Percentiles rank a stretch among this genome's conserved stretches.
phyloP scores from a whole-genome alignment of 2,888 invertebrate genomes.

The Epirrhoe tristata region DNA sequence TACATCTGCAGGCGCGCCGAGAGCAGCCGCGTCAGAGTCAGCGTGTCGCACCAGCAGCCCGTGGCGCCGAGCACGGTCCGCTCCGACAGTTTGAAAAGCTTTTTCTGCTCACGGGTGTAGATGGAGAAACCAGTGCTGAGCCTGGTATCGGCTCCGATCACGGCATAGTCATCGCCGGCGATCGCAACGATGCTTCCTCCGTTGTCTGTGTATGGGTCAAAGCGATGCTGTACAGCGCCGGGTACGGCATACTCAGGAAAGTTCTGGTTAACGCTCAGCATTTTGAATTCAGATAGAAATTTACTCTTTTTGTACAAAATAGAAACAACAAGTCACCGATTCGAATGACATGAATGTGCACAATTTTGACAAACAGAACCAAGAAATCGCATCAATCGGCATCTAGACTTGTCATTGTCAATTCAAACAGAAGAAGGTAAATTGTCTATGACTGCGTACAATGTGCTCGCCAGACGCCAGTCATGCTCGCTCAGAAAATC shows the following conservation, averaged over 20 bases:
- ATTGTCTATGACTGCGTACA: background rate
- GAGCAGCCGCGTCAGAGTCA: conserved; percentile 94
- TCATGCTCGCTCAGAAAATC: too few relatives aligned
- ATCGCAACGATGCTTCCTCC: conserved; percentile 97
- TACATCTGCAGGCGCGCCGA: conserved; percentile 97
- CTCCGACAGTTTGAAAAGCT: conserved; percentile 92
- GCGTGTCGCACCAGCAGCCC: conserved; percentile 99
- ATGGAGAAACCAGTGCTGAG: conserved; percentile 96
- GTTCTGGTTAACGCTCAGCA: conserved; percentile 70
- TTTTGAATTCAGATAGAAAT: conserved; percentile 46
- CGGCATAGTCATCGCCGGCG: conserved; percentile 97
- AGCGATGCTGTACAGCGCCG: conserved; percentile 80
- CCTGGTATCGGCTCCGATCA: conserved; percentile 98
- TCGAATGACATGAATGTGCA: conserved; percentile 33
- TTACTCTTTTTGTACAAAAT: background rate
- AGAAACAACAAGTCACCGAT: conserved; percentile 9
- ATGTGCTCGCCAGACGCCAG: too few relatives aligned
- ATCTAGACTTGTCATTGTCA: conserved; percentile 1
- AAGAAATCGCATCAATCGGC: background rate
- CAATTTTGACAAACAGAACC: conserved; percentile 21
- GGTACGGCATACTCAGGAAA: conserved; percentile 81
- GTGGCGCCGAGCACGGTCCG: conserved; percentile 96
- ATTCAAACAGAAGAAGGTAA: background rate
- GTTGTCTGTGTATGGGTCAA: conserved; percentile 83
- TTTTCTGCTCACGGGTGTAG: conserved; percentile 94